Percentiles rank a stretch among this genome's conserved stretches.
These are phyloP conservation scores for Rhinella marina DNA, from an alignment of 2,797 vertebrate species.

Conservation along the genomic window DNA sequence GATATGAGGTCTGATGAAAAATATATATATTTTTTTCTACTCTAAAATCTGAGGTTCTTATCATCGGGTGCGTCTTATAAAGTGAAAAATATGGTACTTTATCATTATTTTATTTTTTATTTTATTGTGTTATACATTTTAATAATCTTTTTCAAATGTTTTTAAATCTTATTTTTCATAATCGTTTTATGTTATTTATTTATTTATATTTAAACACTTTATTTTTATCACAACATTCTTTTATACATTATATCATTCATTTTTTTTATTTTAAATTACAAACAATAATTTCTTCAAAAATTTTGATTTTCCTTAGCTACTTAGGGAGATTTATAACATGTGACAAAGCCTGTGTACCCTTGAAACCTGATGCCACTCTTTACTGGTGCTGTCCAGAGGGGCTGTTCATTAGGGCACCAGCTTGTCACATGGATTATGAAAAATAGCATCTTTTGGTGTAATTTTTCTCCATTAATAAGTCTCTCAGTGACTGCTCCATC, in stretches of 20 bases:
- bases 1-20: too few species aligned
- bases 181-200: neutral
- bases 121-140: neutral
- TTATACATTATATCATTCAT: neutral
- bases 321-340: constrained; percentile 18
- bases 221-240: neutral
- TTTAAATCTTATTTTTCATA: too few species aligned
- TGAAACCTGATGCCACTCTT: neutral
- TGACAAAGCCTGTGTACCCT: neutral
- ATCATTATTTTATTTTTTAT: neutral
- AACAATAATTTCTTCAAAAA: neutral
- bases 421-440: constrained; percentile 74
- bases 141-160: neutral
- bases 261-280: neutral
- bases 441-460: constrained; percentile 70
- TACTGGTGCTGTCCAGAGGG: constrained; percentile 64
- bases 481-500: constrained; percentile 78
- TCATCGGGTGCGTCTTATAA: too few species aligned
- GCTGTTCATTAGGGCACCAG: constrained; percentile 69
- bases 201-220: neutral
- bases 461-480: constrained; percentile 79
- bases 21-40: too few species aligned
- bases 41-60: too few species aligned
- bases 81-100: neutral
- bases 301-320: neutral